Conservation (phyloP, 2,797 vertebrate genomes). For the Neolamprologus multifasciatus region DNA sequence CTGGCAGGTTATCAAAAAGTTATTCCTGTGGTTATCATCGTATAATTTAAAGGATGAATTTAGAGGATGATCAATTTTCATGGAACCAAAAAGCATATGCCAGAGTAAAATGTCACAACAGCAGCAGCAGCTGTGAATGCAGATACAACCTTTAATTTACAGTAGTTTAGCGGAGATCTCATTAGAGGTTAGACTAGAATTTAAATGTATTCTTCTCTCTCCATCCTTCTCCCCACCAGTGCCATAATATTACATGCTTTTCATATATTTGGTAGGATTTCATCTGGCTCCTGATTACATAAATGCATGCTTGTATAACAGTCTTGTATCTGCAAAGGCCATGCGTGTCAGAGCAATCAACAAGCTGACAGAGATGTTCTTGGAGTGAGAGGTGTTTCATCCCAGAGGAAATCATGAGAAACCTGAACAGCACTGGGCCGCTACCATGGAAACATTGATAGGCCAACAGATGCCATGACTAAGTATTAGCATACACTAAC, state of each 20-base stretch:
- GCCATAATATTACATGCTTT: background rate
- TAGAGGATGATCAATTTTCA: background rate
- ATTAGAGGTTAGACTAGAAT: background rate
- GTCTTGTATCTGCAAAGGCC: background rate
- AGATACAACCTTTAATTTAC: background rate
- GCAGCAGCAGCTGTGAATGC: background rate
- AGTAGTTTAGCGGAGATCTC: background rate
- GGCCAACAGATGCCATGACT: slow-evolving; percentile 41
- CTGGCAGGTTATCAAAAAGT: background rate
- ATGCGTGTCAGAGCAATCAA: background rate
- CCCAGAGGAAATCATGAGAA: slow-evolving; percentile 51
- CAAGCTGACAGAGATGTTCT: background rate
- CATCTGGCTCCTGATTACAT: background rate
- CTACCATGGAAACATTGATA: slow-evolving; percentile 51
- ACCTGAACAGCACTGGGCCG: slow-evolving; percentile 14
- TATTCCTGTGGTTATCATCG: background rate
- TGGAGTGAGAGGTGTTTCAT: slow-evolving; percentile 14
- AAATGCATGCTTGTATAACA: background rate
- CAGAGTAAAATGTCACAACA: background rate
- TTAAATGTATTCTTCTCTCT: background rate
- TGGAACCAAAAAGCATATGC: background rate
- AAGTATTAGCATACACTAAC: background rate
- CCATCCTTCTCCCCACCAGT: background rate
- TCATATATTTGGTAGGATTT: background rate
- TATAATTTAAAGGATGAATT: background rate